phyloP scores from a whole-genome alignment of 2,888 invertebrate species.

The Eudemis profundana region DNA sequence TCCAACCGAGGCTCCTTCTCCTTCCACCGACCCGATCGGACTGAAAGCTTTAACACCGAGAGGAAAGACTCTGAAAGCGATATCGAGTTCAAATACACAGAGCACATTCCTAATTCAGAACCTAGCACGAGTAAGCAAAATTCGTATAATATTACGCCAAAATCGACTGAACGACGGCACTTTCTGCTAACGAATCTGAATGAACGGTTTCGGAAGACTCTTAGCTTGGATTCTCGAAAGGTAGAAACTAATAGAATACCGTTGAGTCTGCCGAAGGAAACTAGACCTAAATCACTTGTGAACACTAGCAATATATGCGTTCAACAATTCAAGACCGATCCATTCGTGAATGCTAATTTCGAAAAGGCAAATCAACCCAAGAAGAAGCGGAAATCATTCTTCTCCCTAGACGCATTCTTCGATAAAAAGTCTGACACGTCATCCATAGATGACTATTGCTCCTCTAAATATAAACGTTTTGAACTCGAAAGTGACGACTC shows the following conservation, averaged over 20 bases:
- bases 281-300: slow-evolving; percentile 78
- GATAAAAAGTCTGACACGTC: slow-evolving; percentile 82
- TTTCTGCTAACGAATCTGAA: slow-evolving; percentile 78
- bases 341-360: slow-evolving; percentile 70
- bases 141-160: slow-evolving; percentile 78
- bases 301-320: slow-evolving; percentile 76
- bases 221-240: slow-evolving; percentile 81
- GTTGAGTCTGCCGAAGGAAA: slow-evolving; percentile 68
- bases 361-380: slow-evolving; percentile 74
- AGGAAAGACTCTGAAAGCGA: slow-evolving; percentile 76
- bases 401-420: slow-evolving; percentile 82
- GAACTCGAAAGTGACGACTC: slow-evolving; percentile 82
- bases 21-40: slow-evolving; percentile 73
- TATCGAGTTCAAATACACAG: slow-evolving; percentile 80
- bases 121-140: slow-evolving; percentile 78
- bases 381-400: slow-evolving; percentile 81
- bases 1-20: slow-evolving; percentile 78
- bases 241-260: slow-evolving; percentile 73
- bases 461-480: slow-evolving; percentile 82
- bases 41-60: slow-evolving; percentile 62
- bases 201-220: slow-evolving; percentile 79
- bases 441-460: slow-evolving; percentile 80
- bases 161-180: slow-evolving; percentile 76
- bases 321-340: slow-evolving; percentile 68
- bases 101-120: slow-evolving; percentile 76